phyloP scores from a whole-genome alignment of 2,797 vertebrate species.

The Eremophila alpestris region DNA sequence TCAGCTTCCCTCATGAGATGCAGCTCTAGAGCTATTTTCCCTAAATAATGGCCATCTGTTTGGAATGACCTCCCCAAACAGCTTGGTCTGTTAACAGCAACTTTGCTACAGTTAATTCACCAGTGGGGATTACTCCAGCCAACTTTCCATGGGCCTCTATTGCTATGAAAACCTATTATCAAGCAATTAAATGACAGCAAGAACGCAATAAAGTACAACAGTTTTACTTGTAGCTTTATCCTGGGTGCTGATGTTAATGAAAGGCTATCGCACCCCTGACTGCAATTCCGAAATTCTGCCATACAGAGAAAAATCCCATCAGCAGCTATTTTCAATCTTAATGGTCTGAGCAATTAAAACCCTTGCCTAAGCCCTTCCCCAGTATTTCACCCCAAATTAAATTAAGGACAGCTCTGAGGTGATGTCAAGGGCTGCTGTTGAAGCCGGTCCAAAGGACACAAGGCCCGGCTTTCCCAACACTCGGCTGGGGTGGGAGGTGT shows the following conservation, averaged over 20 bases:
- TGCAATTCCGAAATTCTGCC: conserved; percentile 38
- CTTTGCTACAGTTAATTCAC: conserved; percentile 22
- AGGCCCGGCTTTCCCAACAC: neutral
- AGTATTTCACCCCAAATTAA: conserved; percentile 15
- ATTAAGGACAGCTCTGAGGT: conserved; percentile 10
- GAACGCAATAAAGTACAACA: conserved; percentile 63
- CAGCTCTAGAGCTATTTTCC: conserved; percentile 24
- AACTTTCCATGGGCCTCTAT: conserved; percentile 54
- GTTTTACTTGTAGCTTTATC: conserved; percentile 62
- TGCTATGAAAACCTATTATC: conserved; percentile 67
- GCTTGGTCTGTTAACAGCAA: conserved; percentile 18
- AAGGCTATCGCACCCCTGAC: conserved; percentile 58
- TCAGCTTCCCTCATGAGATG: neutral
- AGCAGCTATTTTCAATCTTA: conserved; percentile 49
- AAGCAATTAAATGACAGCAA: conserved; percentile 68
- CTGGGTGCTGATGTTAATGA: conserved; percentile 70
- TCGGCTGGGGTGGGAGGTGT: neutral
- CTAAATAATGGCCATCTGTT: conserved; percentile 71
- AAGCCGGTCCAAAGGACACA: neutral
- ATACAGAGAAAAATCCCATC: conserved; percentile 3
- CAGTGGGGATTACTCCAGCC: conserved; percentile 49
- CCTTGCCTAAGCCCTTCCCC: neutral
- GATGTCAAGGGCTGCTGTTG: neutral
- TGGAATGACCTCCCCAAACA: conserved; percentile 59
- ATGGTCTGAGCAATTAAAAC: conserved; percentile 18